These are phyloP conservation scores for Tetramorium bicarinatum DNA, from an alignment of 2,888 invertebrate genomes.

Conservation along the genomic window DNA sequence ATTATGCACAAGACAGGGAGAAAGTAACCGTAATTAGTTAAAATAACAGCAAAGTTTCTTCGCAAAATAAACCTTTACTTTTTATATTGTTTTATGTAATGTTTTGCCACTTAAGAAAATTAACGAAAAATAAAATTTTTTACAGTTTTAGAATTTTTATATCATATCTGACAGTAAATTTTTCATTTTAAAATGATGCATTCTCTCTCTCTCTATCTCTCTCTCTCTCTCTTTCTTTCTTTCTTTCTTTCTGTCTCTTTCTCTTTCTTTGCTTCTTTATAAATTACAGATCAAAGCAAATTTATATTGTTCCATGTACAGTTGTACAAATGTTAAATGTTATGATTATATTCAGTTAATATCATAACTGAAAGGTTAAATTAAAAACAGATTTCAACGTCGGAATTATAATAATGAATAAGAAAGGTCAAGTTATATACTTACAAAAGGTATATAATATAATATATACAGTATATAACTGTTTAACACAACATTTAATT, in stretches of 20 bases:
- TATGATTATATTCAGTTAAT: not conserved
- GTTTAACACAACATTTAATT: not conserved
- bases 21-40: constrained; percentile 1
- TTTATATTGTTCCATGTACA: not conserved
- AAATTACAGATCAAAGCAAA: not conserved
- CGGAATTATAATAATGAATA: not conserved
- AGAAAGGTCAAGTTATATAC: not conserved
- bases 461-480: not conserved
- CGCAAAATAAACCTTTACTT: not conserved
- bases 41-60: not conserved
- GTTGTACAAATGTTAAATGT: not conserved
- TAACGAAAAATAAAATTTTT: not conserved
- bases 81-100: not conserved
- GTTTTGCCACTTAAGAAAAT: not conserved
- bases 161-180: not conserved
- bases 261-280: not conserved
- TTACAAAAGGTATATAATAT: not conserved
- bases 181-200: not conserved
- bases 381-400: not conserved
- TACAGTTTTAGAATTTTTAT: not conserved
- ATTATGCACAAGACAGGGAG: not conserved
- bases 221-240: not conserved
- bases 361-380: not conserved
- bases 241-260: not conserved
- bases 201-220: not conserved